Conservation (phyloP, 2,113 vertebrate genomes). For the Rhinolophus sinicus region DNA sequence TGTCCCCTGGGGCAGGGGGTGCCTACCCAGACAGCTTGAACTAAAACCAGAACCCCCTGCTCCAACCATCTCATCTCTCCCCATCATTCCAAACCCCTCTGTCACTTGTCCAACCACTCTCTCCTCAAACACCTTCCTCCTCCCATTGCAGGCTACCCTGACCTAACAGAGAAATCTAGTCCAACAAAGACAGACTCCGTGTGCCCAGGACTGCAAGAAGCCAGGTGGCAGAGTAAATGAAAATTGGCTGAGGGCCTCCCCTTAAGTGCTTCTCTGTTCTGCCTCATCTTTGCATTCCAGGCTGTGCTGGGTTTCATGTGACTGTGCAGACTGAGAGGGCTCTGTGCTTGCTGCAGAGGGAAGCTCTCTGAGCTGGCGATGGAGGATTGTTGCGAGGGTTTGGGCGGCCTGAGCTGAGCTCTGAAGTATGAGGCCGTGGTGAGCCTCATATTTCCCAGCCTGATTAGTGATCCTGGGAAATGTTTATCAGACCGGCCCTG, state of each 20-base stretch:
- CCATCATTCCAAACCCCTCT: neutral
- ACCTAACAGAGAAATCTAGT: neutral
- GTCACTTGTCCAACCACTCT: neutral
- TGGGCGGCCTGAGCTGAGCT: neutral
- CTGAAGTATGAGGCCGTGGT: accelerated
- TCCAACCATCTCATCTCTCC: neutral
- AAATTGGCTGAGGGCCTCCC: slow-evolving; percentile 43
- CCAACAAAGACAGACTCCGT: neutral
- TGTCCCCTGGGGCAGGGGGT: neutral
- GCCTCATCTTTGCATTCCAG: neutral
- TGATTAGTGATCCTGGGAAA: neutral
- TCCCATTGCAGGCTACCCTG: neutral
- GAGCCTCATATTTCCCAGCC: neutral
- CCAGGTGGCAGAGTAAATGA: slow-evolving; percentile 53
- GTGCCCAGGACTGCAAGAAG: slow-evolving; percentile 40
- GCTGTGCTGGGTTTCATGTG: neutral
- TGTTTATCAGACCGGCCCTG: neutral
- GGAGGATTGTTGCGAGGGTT: no score
- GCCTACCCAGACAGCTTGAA: neutral
- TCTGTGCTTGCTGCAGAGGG: neutral
- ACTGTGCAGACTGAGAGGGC: neutral
- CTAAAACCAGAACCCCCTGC: neutral
- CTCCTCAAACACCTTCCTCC: neutral
- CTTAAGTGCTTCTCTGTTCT: neutral
- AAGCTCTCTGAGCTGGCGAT: neutral